phyloP scores from a whole-genome alignment of 1,140 invertebrate species.

The Acromyrmex heyeri region DNA sequence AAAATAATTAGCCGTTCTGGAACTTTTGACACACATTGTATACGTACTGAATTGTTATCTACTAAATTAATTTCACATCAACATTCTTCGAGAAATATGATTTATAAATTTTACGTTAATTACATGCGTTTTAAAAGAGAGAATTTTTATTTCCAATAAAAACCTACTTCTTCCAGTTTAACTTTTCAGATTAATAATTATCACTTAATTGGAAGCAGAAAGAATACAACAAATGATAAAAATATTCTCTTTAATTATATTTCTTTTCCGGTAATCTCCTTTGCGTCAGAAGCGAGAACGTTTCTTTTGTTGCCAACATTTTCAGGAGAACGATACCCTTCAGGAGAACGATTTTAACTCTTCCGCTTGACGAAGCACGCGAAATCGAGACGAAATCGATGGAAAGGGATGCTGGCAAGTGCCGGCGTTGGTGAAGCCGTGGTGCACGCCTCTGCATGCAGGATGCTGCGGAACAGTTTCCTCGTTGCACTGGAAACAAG shows the following conservation, averaged over 20 bases:
- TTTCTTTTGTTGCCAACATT: constrained; percentile 9
- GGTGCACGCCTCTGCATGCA: constrained; percentile 19
- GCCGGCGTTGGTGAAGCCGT: background rate
- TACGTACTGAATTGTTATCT: background rate
- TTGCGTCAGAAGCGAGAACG: background rate
- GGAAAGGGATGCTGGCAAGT: constrained; percentile 51
- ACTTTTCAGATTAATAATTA: background rate
- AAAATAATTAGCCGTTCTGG: no score
- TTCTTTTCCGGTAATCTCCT: background rate
- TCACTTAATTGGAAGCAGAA: background rate
- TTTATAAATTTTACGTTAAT: background rate
- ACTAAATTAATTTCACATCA: background rate
- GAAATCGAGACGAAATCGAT: background rate
- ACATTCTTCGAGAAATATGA: background rate
- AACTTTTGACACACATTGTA: no score
- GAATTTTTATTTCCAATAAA: constrained; percentile 11
- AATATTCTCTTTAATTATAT: background rate
- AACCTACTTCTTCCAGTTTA: background rate
- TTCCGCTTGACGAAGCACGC: constrained; percentile 27
- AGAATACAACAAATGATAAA: background rate
- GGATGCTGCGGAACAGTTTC: constrained; percentile 39
- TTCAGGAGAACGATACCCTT: constrained; percentile 3
- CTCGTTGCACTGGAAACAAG: constrained; percentile 26
- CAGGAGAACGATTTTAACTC: background rate
- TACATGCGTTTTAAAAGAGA: background rate